Percentiles rank a stretch among this genome's conserved stretches.
Evolutionary conservation across 2,888 invertebrate species (phyloP).

Genomic region (Drosophila recens): DNA sequence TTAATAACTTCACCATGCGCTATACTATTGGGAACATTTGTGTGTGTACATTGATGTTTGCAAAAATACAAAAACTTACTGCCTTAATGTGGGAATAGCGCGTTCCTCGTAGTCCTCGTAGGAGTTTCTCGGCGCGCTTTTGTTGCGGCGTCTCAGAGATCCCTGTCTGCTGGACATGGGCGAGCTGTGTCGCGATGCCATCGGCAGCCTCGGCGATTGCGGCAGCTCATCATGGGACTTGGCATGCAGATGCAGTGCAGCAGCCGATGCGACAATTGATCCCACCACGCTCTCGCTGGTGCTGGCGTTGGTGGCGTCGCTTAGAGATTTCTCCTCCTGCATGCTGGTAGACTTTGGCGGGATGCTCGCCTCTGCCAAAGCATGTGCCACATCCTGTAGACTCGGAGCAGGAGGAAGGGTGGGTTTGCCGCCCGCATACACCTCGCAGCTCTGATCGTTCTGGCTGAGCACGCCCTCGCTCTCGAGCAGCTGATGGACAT

Average conservation of each 20-base stretch:
- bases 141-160: conserved; percentile 88
- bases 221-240: conserved; percentile 84
- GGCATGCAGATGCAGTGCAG: conserved; percentile 59
- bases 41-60: neutral
- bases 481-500: conserved; percentile 92
- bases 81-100: conserved; percentile 92
- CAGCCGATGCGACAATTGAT: conserved; percentile 30
- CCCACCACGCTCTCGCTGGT: conserved; percentile 42
- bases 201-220: conserved; percentile 83
- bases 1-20: neutral
- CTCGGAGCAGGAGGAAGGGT: conserved; percentile 84
- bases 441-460: conserved; percentile 83
- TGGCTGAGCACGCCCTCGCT: conserved; percentile 88
- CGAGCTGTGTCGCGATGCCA: conserved; percentile 85
- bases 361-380: conserved; percentile 81
- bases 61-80: conserved; percentile 87
- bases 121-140: conserved; percentile 89
- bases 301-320: conserved; percentile 29
- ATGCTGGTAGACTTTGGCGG: conserved; percentile 75
- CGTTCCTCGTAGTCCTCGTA: conserved; percentile 96
- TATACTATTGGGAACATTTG: neutral
- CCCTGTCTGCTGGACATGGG: conserved; percentile 87
- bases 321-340: conserved; percentile 82
- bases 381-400: conserved; percentile 85
- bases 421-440: conserved; percentile 84